Evolutionary conservation across 2,888 invertebrate species (phyloP).

Genomic region (Brachyopa scutellaris): DNA sequence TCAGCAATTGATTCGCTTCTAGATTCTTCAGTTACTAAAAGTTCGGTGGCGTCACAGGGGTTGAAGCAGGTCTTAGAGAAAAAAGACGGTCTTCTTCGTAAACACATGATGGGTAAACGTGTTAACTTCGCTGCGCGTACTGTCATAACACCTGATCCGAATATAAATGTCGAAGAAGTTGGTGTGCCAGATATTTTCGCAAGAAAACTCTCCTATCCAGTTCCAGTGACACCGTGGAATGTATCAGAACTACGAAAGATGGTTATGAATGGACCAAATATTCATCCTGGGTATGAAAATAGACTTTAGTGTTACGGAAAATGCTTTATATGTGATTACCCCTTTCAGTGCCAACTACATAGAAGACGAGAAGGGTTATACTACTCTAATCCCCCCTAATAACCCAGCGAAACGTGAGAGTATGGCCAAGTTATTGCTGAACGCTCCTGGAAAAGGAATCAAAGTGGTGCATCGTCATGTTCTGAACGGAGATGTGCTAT

Average conservation of each 20-base stretch:
- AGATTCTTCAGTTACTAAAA: slow-evolving; percentile 82
- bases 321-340: slow-evolving; percentile 95
- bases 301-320: no score
- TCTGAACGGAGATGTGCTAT: slow-evolving; percentile 93
- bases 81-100: slow-evolving; percentile 96
- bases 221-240: slow-evolving; percentile 97
- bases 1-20: slow-evolving; percentile 87
- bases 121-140: slow-evolving; percentile 98
- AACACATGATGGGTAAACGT: slow-evolving; percentile 99
- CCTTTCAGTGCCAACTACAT: slow-evolving; percentile 88
- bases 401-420: slow-evolving; percentile 88
- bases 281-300: slow-evolving; percentile 89
- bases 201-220: slow-evolving; percentile 94
- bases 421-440: slow-evolving; percentile 90
- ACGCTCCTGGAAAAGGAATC: slow-evolving; percentile 86
- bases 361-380: slow-evolving; percentile 89
- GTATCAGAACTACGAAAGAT: slow-evolving; percentile 91
- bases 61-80: slow-evolving; percentile 90
- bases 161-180: slow-evolving; percentile 97
- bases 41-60: not conserved
- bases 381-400: slow-evolving; percentile 85
- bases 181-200: slow-evolving; percentile 98
- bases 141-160: slow-evolving; percentile 99
- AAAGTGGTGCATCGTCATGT: slow-evolving; percentile 95
- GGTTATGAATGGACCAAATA: slow-evolving; percentile 95